A percentile compares a stretch with the other conserved stretches of the same genome.
phyloP scores from a whole-genome alignment of 2,113 vertebrate species.

The Tylochromis polylepis region DNA sequence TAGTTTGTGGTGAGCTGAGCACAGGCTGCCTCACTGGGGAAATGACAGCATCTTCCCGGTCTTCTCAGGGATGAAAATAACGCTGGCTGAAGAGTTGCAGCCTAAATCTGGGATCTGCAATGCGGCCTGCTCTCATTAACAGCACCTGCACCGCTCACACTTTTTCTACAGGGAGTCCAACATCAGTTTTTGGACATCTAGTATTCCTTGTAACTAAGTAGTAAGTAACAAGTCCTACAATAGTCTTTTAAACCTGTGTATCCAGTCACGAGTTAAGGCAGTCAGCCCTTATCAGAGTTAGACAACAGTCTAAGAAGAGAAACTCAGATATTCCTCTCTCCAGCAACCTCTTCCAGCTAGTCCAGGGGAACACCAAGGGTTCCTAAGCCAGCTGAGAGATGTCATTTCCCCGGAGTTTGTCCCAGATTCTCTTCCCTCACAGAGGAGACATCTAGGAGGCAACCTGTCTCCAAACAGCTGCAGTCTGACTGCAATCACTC shows the following conservation, averaged over 20 bases:
- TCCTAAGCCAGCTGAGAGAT: not conserved
- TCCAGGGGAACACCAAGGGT: not conserved
- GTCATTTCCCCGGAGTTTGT: accelerated
- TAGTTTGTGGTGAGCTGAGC: constrained; percentile 40
- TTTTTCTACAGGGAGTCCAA: not conserved
- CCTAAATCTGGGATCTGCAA: not conserved
- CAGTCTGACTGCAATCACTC: not conserved
- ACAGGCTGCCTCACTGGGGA: constrained; percentile 35
- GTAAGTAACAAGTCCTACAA: not conserved
- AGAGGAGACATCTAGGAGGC: not conserved
- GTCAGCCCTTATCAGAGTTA: not conserved
- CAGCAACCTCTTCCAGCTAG: not conserved
- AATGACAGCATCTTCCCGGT: constrained; percentile 47
- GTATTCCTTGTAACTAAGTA: not conserved
- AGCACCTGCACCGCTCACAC: not conserved
- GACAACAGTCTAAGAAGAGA: not conserved
- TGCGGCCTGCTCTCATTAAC: not conserved
- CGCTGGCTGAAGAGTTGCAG: not conserved
- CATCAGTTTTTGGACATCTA: not conserved
- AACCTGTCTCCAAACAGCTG: not conserved
- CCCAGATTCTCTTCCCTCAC: not conserved
- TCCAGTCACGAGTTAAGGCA: not conserved
- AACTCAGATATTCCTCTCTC: not conserved
- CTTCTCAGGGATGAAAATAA: not conserved
- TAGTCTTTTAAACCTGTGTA: not conserved